A percentile compares a stretch with the other conserved stretches of the same genome.
These are phyloP conservation scores for Ctenopoma kingsleyae DNA, from an alignment of 2,797 vertebrate genomes.

Conservation along the genomic window DNA sequence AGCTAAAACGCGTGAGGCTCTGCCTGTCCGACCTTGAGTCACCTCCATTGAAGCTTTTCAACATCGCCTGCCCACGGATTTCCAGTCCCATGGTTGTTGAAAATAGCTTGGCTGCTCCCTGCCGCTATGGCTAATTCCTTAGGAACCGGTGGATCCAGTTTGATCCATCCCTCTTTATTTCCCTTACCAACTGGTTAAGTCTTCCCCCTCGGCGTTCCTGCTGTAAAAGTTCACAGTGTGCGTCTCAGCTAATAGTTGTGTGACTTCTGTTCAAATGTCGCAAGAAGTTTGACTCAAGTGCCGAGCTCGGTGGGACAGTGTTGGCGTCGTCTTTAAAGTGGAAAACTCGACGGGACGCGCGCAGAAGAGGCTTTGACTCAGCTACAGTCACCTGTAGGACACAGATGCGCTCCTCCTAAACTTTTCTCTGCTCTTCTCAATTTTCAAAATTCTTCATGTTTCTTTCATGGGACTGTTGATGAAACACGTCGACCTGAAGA, in stretches of 20 bases:
- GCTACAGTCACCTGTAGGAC: constrained; percentile 63
- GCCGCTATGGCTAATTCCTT: constrained; percentile 89
- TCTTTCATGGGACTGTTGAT: constrained; percentile 4
- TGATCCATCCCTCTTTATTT: constrained; percentile 89
- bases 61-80: constrained; percentile 74
- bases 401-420: constrained; percentile 64
- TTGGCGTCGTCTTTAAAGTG: constrained; percentile 63
- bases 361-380: constrained; percentile 68
- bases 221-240: constrained; percentile 24
- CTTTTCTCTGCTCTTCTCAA: constrained; percentile 43
- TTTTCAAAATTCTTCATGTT: not conserved
- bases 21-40: constrained; percentile 53
- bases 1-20: constrained; percentile 23
- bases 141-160: constrained; percentile 99
- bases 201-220: constrained; percentile 60
- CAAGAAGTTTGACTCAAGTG: constrained; percentile 31
- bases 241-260: constrained; percentile 1
- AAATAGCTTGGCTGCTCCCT: constrained; percentile 82
- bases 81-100: constrained; percentile 77
- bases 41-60: constrained; percentile 46
- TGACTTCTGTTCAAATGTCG: constrained; percentile 33
- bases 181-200: constrained; percentile 86
- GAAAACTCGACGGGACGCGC: constrained; percentile 74
- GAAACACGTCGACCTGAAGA: constrained; percentile 10
- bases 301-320: constrained; percentile 46